Evolutionary conservation across 2,797 vertebrate species (phyloP).

Genomic region (Muscicapa striata): DNA sequence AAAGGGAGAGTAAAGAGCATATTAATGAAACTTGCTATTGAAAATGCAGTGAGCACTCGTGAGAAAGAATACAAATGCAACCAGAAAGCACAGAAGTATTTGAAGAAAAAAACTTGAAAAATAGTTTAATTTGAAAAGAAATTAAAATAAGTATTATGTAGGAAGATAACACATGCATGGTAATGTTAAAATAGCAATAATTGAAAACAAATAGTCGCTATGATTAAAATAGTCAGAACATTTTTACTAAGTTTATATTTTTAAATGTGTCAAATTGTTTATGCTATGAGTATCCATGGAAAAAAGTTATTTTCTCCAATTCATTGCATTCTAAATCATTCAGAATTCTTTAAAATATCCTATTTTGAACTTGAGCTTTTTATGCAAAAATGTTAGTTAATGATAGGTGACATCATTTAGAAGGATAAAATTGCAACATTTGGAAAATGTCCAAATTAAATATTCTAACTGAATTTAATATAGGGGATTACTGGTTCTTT

Average conservation of each 20-base stretch:
- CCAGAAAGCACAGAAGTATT: background rate
- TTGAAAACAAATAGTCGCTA: background rate
- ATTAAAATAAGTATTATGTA: background rate
- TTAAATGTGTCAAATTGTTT: background rate
- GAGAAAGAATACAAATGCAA: background rate
- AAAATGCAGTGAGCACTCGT: background rate
- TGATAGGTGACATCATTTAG: background rate
- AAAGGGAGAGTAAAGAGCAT: background rate
- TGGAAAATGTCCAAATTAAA: slow-evolving; percentile 15
- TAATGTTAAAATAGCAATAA: background rate
- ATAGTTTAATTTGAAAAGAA: background rate
- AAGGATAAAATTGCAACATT: background rate
- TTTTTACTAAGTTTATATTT: background rate
- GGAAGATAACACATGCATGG: background rate
- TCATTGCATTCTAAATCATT: background rate
- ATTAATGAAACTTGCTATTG: background rate
- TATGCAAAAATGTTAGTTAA: background rate
- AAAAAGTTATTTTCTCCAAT: background rate
- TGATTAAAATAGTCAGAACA: background rate
- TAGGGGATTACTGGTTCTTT: background rate
- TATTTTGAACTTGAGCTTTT: background rate
- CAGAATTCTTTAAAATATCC: background rate
- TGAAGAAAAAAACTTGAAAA: background rate
- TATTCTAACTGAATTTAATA: background rate
- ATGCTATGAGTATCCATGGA: background rate